phyloP scores from a whole-genome alignment of 2,888 invertebrate genomes.

The Acleris emargana region DNA sequence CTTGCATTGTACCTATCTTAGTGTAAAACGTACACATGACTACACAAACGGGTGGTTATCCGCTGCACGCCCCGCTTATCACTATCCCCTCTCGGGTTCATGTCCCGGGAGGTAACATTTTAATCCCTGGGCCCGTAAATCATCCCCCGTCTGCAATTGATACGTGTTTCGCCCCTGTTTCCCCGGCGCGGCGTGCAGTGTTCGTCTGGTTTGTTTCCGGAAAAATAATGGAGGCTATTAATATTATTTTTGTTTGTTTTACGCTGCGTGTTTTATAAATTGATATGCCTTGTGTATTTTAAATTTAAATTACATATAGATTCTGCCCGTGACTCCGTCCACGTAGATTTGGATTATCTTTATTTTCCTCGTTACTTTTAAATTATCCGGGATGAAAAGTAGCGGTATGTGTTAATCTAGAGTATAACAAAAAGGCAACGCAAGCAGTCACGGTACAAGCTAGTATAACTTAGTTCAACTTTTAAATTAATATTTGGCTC shows the following conservation, averaged over 20 bases:
- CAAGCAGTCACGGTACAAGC: too few species aligned
- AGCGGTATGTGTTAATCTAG: too few species aligned
- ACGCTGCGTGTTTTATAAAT: neutral
- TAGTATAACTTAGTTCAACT: neutral
- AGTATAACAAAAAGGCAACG: too few species aligned
- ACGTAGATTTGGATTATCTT: too few species aligned
- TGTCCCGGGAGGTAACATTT: conserved; percentile 50
- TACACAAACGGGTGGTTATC: neutral
- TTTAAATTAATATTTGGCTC: neutral
- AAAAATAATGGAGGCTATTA: conserved; percentile 10
- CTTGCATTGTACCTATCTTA: too few species aligned
- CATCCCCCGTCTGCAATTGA: conserved; percentile 66
- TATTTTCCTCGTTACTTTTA: too few species aligned
- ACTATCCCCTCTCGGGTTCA: conserved; percentile 24
- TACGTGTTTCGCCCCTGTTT: conserved; percentile 48
- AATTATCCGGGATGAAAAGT: too few species aligned
- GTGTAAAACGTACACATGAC: too few species aligned
- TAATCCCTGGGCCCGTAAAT: conserved; percentile 68
- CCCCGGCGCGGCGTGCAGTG: conserved; percentile 14
- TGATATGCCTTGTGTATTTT: too few species aligned
- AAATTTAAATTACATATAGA: too few species aligned
- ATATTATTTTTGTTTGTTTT: conserved; percentile 2
- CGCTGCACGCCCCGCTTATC: conserved; percentile 38
- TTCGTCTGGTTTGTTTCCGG: conserved; percentile 21
- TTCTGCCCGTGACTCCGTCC: too few species aligned